Evolutionary conservation across 2,888 invertebrate genomes (phyloP), one percentile per base, ranked within the genome.

Genomic region (Meloe dianella): DNA sequence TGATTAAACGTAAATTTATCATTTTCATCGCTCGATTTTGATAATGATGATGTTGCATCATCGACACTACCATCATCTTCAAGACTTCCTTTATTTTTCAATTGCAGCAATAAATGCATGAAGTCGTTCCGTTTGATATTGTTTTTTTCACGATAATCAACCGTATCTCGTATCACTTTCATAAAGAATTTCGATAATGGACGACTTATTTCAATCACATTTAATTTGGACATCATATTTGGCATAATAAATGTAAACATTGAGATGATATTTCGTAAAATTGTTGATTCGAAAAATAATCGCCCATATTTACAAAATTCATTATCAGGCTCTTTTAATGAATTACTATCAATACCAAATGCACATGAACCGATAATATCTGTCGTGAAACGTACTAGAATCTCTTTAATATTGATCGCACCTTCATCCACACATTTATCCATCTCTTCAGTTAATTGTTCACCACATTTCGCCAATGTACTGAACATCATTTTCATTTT

Each of bases 311-410:
- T 59, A 6, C 47, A 60, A 56, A 88, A 87, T 65, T 86, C 85
- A 0, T 86, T 84, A 67, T 86, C 80, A 0, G 85, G 80, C 75
- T 85, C 82, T 57, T 83, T 82, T 60, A 88, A 85, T 20, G 86
- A 85, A 71, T 88, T 85, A 70, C 86, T 85, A 69, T 87, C 85
- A 9, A 88, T 83, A 41, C 88, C 66, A 38, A 66, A 63, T 0
- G 63, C 66, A 56, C 63, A 66, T 20, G 29, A 38, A 22, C 67
- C 65, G 41, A 67, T 67, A 17, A 67, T 61, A 41, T 67, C 67
- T 1, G 67, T 67, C 7, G 67, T 67, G n/a, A 65, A 67, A 14
- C 63, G 24, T 14, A 56, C 61, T 32, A 67, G 14, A 14, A 67
- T 62, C 12, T 67, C 64, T 61, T 64, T 65, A 29, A 61, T 65